phyloP scores from a whole-genome alignment of 2,888 invertebrate species.

The Drosophila koepferae region DNA sequence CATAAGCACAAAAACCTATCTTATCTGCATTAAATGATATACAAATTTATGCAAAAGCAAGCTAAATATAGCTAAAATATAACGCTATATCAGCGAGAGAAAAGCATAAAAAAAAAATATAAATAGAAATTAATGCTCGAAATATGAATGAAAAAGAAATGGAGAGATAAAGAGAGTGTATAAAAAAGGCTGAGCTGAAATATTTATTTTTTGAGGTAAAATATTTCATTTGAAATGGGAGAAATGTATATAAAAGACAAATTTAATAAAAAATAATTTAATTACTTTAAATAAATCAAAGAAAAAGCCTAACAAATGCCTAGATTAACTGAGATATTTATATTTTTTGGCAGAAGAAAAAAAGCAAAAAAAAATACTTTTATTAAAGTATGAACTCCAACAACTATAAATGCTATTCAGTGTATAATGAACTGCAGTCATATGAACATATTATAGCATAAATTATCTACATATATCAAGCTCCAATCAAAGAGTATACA shows the following conservation, averaged over 20 bases:
- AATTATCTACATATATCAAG: not conserved
- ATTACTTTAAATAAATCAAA: not conserved
- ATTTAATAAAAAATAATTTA: not conserved
- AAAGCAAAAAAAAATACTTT: too few species aligned
- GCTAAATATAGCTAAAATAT: constrained; percentile 6
- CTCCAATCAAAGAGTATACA: not conserved
- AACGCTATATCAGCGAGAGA: not conserved
- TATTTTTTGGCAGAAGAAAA: too few species aligned
- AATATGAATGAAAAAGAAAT: not conserved
- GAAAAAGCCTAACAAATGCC: not conserved
- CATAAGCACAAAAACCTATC: constrained; percentile 9
- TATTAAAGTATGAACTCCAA: not conserved
- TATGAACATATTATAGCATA: too few species aligned
- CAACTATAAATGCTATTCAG: not conserved
- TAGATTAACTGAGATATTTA: too few species aligned
- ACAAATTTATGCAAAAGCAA: not conserved
- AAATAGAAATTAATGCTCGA: not conserved
- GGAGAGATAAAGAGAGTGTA: not conserved
- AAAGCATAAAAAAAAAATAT: not conserved
- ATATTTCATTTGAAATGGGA: not conserved
- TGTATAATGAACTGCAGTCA: not conserved
- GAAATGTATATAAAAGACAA: not conserved
- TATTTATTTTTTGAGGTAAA: not conserved
- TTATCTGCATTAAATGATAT: not conserved
- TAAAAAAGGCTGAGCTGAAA: too few species aligned